These are phyloP conservation scores for Engraulis encrasicolus DNA, from an alignment of 2,113 vertebrate species.

Conservation along the genomic window DNA sequence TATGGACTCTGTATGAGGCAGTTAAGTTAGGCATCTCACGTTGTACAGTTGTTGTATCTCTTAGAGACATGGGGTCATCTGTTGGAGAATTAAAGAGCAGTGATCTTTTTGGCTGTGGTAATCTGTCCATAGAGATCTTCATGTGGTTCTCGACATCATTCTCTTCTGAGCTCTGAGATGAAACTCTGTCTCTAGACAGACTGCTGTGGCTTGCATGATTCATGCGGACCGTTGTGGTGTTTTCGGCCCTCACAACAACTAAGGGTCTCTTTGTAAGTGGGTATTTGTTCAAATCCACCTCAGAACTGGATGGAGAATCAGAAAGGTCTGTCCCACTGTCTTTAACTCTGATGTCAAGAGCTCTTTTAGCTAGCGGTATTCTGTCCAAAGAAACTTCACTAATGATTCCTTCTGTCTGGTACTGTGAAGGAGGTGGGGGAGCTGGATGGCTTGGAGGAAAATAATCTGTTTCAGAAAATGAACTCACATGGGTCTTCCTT, in stretches of 20 bases:
- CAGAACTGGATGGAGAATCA: not conserved
- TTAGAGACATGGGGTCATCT: not conserved
- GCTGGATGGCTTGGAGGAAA: not conserved
- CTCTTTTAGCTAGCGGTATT: not conserved
- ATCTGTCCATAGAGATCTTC: not conserved
- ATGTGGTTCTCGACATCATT: not conserved
- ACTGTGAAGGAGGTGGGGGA: not conserved
- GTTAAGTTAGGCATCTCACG: not conserved
- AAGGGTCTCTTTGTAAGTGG: not conserved
- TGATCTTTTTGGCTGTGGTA: not conserved
- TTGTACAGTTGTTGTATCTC: too few species aligned
- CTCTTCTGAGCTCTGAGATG: not conserved
- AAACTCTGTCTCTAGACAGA: not conserved
- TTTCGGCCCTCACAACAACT: not conserved
- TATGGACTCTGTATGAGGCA: not conserved
- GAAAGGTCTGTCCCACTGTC: too few species aligned
- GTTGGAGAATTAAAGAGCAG: not conserved
- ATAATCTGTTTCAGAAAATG: slow-evolving; percentile 1
- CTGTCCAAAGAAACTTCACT: not conserved
- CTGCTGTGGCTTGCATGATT: slow-evolving; percentile 16
- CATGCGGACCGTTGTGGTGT: not conserved
- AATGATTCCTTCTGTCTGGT: not conserved
- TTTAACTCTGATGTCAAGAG: not conserved
- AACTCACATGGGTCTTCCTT: slow-evolving; percentile 21
- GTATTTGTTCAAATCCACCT: not conserved